Evolutionary conservation across 2,888 invertebrate genomes (phyloP).

Genomic region (Drosophila sordidapex): DNA sequence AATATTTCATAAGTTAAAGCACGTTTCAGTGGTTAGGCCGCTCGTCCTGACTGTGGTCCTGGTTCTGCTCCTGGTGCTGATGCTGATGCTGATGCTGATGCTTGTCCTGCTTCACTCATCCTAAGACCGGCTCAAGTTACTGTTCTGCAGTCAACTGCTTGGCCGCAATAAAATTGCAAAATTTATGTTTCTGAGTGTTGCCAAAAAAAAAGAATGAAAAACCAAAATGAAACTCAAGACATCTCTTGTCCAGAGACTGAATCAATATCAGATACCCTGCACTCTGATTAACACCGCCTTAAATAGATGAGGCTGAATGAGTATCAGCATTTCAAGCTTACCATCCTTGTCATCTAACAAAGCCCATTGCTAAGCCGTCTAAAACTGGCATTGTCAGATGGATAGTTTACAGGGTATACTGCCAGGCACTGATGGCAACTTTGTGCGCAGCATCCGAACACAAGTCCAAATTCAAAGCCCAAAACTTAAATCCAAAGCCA

Average conservation of each 20-base stretch:
- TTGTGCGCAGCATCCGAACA: neutral
- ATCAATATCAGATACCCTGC: slow-evolving; percentile 12
- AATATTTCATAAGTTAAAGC: slow-evolving; percentile 76
- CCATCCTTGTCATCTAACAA: neutral
- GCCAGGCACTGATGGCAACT: slow-evolving; percentile 9
- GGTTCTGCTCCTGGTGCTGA: neutral
- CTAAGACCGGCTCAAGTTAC: slow-evolving; percentile 27
- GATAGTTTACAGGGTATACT: neutral
- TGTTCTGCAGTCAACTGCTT: slow-evolving; percentile 57
- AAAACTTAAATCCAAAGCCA: slow-evolving; percentile 10
- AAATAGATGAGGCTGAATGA: neutral
- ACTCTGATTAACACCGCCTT: neutral
- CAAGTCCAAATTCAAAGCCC: slow-evolving; percentile 10
- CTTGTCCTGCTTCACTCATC: slow-evolving; percentile 18
- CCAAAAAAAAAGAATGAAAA: slow-evolving; percentile 25
- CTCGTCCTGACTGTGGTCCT: slow-evolving; percentile 13
- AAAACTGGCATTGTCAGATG: neutral
- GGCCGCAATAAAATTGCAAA: slow-evolving; percentile 71
- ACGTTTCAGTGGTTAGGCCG: slow-evolving; percentile 75
- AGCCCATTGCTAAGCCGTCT: neutral
- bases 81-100: neutral
- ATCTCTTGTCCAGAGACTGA: no score
- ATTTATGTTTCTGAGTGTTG: slow-evolving; percentile 68
- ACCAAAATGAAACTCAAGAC: neutral
- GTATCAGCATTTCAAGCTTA: neutral